Evolutionary conservation across 2,888 invertebrate genomes (phyloP), one percentile per base, ranked within the genome.

Genomic region (Synanthedon andrenaeformis): DNA sequence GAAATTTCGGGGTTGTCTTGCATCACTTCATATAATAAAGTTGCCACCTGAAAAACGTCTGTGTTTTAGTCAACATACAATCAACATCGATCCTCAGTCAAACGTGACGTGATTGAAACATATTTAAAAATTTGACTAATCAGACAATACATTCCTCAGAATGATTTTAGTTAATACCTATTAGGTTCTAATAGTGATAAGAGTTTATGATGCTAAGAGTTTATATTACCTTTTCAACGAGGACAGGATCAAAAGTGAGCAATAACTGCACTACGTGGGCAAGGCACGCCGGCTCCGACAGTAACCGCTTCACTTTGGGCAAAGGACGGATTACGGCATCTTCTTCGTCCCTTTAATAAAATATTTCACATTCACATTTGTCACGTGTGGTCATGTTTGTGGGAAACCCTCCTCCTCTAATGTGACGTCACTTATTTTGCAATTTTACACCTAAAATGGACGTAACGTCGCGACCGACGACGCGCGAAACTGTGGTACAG

Each of bases 271-370:
- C 98, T 49, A 99, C 92, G 73, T 99, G 98, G 42, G 98, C 97
- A 61, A 99, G 83, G 69, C 94, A 95, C 51, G 93, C 91, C 49
- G 95, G 92, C 72, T 97, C 97, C 0, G 96, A 96, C 3, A 99
- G 82, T 61, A 96, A 84, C 54, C 96, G 88, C 72, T 98, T 98
- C 49, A 98, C 92, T 72, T 94, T 93, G 0, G 99, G 99, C 57
- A 99, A 88, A 0, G 99, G 99, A 62, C 99, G 91, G 55, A 99
- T 94, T 19, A 99, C 93, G n/a, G 98, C 97, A 60, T 95, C 94
- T 69, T 97, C 94, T 60, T 90, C 90, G 72, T 98, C 97, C 72
- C 97, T 93, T 72, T 4, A 65, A 66, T 14, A 13, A 13, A n/a
- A 45, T 13, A 45, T 45, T 45, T 45, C 13, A n/a, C 10, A n/a